Evolutionary conservation across 2,888 invertebrate species (phyloP), one percentile per base, ranked within the genome.

Genomic region (Sarcophaga caerulescens): DNA sequence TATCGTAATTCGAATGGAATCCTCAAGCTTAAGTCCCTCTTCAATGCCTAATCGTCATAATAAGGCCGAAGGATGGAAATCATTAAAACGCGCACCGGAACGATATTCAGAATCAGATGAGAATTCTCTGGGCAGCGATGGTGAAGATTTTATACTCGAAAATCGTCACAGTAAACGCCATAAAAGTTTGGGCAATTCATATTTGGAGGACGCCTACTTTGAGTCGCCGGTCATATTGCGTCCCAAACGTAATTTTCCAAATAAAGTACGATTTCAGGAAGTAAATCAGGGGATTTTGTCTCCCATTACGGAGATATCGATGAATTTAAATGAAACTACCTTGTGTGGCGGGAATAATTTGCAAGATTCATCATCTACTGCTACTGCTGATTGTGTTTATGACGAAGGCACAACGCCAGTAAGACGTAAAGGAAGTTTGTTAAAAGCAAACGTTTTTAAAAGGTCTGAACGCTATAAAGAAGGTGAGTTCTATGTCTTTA

Each of bases 281-380:
- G 60, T 69, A 1, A 21, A 59, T 11, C 44, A 57, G 5, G 47
- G 19, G 4, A 73, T 77, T 44, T 76, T 88, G 14, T 87, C 88
- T 14, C 88, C 88, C 6, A 86, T 88, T 3, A 81, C 88, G 0
- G 88, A 87, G 44, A 84, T 88, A 63, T 85, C 88, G 0, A 78
- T 81, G 62, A 88, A 87, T 35, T 85, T 88, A 69, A 85, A 71
- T n/a, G 87, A 81, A n/a, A 81, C 88, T 23, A 74, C 82, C 17
- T 76, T 88, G 62, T 60, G 66, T 59, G 63, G 69, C n/a, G 45
- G 25, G 11, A 63, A 59, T 0, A 35, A 4, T 25, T 19, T 63
- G 4, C 12, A 3, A 5, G 65, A 75, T 0, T 59, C 69, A n/a
- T 21, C 65, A 23, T 23, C 5, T 8, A 70, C 78, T 5, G 52